Percentiles rank a stretch among this genome's conserved stretches.
These are phyloP conservation scores for Chaetodon trifascialis DNA, from an alignment of 2,113 vertebrate genomes.

Conservation along the genomic window DNA sequence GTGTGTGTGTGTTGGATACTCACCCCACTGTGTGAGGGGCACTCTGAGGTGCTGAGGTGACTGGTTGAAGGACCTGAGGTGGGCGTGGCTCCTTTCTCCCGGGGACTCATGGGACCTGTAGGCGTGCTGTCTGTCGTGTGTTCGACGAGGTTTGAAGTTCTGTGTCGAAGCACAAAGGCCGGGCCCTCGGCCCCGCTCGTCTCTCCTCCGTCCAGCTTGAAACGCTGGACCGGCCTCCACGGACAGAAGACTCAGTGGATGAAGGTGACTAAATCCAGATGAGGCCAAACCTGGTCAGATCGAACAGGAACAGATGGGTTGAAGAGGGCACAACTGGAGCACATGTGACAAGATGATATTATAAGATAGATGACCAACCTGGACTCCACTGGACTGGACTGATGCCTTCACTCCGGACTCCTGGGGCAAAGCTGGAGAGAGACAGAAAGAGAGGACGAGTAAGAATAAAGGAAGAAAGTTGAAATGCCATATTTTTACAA, in stretches of 20 bases:
- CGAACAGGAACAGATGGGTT: not conserved
- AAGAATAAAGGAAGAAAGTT: too few species aligned
- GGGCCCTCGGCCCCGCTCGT: slow-evolving; percentile 74
- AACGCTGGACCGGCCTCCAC: slow-evolving; percentile 52
- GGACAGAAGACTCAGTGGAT: not conserved
- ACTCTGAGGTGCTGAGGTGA: slow-evolving; percentile 65
- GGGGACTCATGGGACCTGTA: slow-evolving; percentile 69
- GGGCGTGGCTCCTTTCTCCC: slow-evolving; percentile 54
- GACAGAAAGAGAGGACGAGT: not conserved
- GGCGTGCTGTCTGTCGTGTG: slow-evolving; percentile 37
- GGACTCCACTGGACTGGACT: slow-evolving; percentile 5
- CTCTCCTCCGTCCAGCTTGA: slow-evolving; percentile 85
- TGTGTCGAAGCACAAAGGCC: slow-evolving; percentile 81
- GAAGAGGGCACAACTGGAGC: not conserved
- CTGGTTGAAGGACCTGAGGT: slow-evolving; percentile 70
- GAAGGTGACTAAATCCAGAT: not conserved
- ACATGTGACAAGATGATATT: not conserved
- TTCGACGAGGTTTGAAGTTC: slow-evolving; percentile 63
- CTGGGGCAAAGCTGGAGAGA: slow-evolving; percentile 12
- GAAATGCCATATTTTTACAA: not conserved
- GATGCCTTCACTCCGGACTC: slow-evolving; percentile 1
- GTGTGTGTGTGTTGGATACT: slow-evolving; percentile 42
- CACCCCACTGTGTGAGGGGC: slow-evolving; percentile 74
- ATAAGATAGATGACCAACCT: slow-evolving; percentile 38
- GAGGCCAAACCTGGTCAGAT: slow-evolving; percentile 13